Evolutionary conservation across 1,140 invertebrate genomes (phyloP).

Genomic region (Drosophila nannoptera): DNA sequence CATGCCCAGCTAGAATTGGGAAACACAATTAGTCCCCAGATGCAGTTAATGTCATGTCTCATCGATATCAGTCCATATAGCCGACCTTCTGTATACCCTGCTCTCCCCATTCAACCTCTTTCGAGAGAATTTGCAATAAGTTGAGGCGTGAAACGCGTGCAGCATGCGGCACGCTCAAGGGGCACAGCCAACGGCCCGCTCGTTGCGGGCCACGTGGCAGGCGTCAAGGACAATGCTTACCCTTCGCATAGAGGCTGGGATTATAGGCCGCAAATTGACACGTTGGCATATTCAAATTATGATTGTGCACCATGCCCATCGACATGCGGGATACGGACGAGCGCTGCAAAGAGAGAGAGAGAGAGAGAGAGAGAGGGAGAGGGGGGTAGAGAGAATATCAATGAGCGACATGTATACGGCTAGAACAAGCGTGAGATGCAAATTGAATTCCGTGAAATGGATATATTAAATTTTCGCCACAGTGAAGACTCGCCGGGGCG

Average conservation of each 20-base stretch:
- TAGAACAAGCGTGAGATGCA: too few relatives aligned
- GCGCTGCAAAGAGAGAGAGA: conserved; percentile 47
- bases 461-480: too few relatives aligned
- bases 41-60: too few relatives aligned
- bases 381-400: not conserved
- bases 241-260: conserved; percentile 75
- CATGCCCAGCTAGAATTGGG: too few relatives aligned
- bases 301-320: conserved; percentile 75
- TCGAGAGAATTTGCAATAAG: not conserved
- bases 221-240: conserved; percentile 45
- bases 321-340: conserved; percentile 77
- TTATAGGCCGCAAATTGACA: conserved; percentile 78
- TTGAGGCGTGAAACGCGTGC: not conserved
- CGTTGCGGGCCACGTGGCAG: not conserved
- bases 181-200: not conserved
- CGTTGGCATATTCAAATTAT: conserved; percentile 76
- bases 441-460: too few relatives aligned
- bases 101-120: not conserved
- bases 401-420: not conserved
- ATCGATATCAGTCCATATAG: too few relatives aligned
- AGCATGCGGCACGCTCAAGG: not conserved
- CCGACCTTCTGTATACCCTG: too few relatives aligned
- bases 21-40: too few relatives aligned
- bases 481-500: too few relatives aligned
- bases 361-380: too few relatives aligned